A percentile compares a stretch with the other conserved stretches of the same genome.
These are phyloP conservation scores for Smittia aterrima DNA, from an alignment of 2,888 invertebrate genomes.

Conservation along the genomic window DNA sequence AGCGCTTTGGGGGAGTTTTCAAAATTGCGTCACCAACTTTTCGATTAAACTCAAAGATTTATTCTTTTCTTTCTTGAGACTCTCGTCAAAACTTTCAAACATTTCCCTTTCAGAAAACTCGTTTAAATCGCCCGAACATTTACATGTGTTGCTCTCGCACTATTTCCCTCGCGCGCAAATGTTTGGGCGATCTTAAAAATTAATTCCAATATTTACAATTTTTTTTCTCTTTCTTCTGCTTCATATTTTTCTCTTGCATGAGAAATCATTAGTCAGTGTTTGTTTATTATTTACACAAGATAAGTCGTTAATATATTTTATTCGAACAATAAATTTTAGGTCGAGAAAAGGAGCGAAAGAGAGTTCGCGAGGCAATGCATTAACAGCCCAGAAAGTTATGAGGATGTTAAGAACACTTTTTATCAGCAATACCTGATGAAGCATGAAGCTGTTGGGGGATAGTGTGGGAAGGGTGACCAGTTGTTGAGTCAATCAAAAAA, in stretches of 20 bases:
- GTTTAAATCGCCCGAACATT: no score
- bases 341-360: not conserved
- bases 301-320: constrained; percentile 40
- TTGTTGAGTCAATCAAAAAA: no score
- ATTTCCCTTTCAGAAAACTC: no score
- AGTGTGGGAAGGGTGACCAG: not conserved
- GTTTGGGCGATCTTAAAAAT: constrained; percentile 1
- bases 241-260: constrained; percentile 4
- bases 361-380: not conserved
- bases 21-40: not conserved
- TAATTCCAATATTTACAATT: constrained; percentile 32
- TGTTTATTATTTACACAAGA: constrained; percentile 36
- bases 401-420: not conserved
- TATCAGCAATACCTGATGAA: not conserved
- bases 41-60: no score
- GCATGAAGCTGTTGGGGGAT: not conserved
- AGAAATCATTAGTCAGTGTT: constrained; percentile 41
- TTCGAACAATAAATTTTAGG: constrained; percentile 21
- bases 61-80: no score
- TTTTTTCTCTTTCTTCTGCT: not conserved
- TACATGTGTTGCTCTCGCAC: no score
- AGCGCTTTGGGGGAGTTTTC: not conserved
- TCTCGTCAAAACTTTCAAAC: no score
- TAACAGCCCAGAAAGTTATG: not conserved
- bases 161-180: no score